Base-by-base conservation (phyloP, 2,797 vertebrate species). In the Galago senegalensis region DNA sequence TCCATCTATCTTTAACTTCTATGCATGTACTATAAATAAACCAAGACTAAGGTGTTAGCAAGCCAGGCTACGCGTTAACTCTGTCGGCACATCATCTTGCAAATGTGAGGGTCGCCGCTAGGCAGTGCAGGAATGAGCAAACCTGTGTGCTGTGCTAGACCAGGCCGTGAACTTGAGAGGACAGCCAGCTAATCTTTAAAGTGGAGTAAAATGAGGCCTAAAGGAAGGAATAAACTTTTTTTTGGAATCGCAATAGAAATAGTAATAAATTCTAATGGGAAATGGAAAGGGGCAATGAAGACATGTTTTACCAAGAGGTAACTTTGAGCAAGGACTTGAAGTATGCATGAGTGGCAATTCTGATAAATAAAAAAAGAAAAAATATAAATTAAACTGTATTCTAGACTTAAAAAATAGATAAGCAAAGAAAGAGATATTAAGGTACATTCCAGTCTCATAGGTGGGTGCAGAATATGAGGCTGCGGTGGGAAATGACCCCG, bases 231-330 rank as follows among this genome's bases (percentile, higher is more conserved):
- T 4, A 65, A 87, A 8, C 18, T 88, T 34, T 34, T 40, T 3
- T 79, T 76, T 69, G 87, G 25, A 37, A 69, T 11, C 34, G 56
- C 8, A 85, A 40, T 29, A 65, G 31, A 81, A 70, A 23, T 20
- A 43, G 27, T n/a, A 86, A 82, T 72, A 89, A n/a, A 88, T 80
- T 86, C 9, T 77, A 93, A 65, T n/a, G 27, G 37, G 34, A 84
- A 92, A 75, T 80, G 20, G 73, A 87, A 87, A 70, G 23, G 6
- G 11, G 21, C 14, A 75, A 80, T 76, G 14, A 69, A 70, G 46
- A 87, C 34, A 60, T 37, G 69, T 91, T 85, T 77, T 49, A 82
- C 34, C 31, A 80, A 49, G 34, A 81, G 23, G 10, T 49, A 49
- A 37, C 4, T 34, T 1, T 82, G 25, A 80, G 4, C 72, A 96